Base-by-base conservation (phyloP, 2,113 vertebrate genomes). In the Taxidea taxus region DNA sequence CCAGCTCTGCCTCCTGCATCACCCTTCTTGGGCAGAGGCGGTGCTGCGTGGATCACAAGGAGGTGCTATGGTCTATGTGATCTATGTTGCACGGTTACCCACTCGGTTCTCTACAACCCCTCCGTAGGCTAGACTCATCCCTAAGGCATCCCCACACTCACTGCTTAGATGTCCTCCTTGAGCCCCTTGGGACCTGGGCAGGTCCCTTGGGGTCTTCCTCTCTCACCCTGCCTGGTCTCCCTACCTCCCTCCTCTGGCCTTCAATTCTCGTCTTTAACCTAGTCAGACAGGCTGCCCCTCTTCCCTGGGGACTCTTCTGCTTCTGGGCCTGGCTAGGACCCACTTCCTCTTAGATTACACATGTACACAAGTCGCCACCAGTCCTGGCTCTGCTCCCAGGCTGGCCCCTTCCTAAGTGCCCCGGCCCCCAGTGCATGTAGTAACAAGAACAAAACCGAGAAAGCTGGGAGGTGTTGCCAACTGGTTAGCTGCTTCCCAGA, bases 401-500 rank as follows among this genome's bases (percentile, higher is more conserved):
- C 15, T 25, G 84, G 56, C 68, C 42, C 27, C 60, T 42, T 56
- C 87, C 42, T 64, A 27, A 42, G 20, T 54, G 27, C 37, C n/a
- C 6, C 49, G 20, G 56, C 6, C 39, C n/a, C 77, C 31, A 13
- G 37, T 31, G 13, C 70, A 77, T 7, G 0, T 13, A 31, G 56
- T 66, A 82, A 83, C 34, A 91, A 72, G 62, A 64, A 34, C 58
- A 92, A 39, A 6, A 90, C 12, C 15, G 56, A 60, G 72, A 42
- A n/a, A 66, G 62, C 37, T 87, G 29, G 34, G 66, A 21, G 27
- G 3, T 77, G 5, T 66, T 78, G 84, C 68, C 93, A 85, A 7
- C 86, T 49, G 47, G 34, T 49, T 80, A 89, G 49, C 64, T 82
- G 0, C 39, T 82, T 96, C 72, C 77, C 91, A 68, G 82, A 84